These are phyloP conservation scores for Mesorhabditis sp. DNA, from an alignment of 2,888 invertebrate species.

Conservation along the genomic window DNA sequence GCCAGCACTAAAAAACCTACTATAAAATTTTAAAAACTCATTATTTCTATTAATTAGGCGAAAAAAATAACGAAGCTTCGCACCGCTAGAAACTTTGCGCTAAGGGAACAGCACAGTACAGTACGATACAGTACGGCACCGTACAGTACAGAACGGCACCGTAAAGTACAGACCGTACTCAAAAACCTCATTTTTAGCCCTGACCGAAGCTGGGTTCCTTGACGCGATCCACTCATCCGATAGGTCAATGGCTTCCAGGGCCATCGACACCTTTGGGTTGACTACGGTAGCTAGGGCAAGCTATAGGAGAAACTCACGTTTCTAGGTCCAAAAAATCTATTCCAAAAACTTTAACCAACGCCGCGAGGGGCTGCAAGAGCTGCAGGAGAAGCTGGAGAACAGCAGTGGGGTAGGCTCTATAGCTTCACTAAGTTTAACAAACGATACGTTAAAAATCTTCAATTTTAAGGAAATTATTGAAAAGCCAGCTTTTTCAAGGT, in stretches of 20 bases:
- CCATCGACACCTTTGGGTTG: neutral
- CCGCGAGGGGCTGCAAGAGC: neutral
- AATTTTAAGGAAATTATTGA: too few relatives aligned
- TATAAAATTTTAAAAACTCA: too few relatives aligned
- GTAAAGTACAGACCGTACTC: neutral
- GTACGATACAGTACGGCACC: too few relatives aligned
- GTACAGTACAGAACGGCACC: too few relatives aligned
- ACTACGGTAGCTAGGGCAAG: neutral
- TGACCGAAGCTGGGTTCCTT: neutral
- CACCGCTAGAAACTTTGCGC: too few relatives aligned
- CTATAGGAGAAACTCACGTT: neutral
- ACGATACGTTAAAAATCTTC: too few relatives aligned
- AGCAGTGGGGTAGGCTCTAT: neutral
- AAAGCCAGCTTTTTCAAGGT: too few relatives aligned
- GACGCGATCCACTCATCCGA: neutral
- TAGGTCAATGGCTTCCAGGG: neutral
- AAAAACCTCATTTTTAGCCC: neutral
- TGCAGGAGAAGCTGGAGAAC: constrained; percentile 1
- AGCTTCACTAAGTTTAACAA: too few relatives aligned
- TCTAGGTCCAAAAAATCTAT: constrained; percentile 1
- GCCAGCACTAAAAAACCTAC: too few relatives aligned
- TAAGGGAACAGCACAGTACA: too few relatives aligned
- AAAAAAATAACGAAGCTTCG: too few relatives aligned
- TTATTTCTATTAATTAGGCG: too few relatives aligned
- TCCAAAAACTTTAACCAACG: neutral